Percentiles rank a stretch among this genome's conserved stretches.
These are phyloP conservation scores for Hypotaenidia okinawae DNA, from an alignment of 2,797 vertebrate genomes.

Conservation along the genomic window DNA sequence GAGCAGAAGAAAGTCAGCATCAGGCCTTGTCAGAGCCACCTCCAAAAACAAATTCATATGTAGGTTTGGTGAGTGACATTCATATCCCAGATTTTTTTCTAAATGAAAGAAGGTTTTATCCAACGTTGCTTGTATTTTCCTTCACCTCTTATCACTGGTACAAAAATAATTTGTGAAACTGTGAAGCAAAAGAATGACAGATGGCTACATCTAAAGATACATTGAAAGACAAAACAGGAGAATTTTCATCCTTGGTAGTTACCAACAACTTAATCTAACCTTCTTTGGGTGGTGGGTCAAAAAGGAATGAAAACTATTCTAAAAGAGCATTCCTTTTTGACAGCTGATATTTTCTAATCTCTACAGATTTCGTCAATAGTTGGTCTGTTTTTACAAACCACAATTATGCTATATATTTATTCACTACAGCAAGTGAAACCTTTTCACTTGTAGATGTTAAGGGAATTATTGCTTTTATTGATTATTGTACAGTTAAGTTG, in stretches of 20 bases:
- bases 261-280: neutral
- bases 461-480: conserved; percentile 21
- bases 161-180: neutral
- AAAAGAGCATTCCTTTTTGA: neutral
- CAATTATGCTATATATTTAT: neutral
- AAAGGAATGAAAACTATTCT: no score
- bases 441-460: neutral
- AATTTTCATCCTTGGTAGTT: neutral
- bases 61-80: neutral
- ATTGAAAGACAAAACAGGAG: neutral
- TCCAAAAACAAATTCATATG: neutral
- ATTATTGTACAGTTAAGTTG: conserved; percentile 29
- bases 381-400: neutral
- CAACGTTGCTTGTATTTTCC: neutral
- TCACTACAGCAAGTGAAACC: neutral
- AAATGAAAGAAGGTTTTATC: neutral
- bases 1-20: neutral
- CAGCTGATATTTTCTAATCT: neutral
- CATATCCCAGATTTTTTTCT: neutral
- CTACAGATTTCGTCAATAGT: neutral
- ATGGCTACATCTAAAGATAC: neutral
- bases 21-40: neutral
- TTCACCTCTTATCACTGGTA: neutral
- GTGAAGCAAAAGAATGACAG: neutral
- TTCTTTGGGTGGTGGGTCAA: neutral